phyloP scores from a whole-genome alignment of 2,797 vertebrate species.

The Pterois miles region DNA sequence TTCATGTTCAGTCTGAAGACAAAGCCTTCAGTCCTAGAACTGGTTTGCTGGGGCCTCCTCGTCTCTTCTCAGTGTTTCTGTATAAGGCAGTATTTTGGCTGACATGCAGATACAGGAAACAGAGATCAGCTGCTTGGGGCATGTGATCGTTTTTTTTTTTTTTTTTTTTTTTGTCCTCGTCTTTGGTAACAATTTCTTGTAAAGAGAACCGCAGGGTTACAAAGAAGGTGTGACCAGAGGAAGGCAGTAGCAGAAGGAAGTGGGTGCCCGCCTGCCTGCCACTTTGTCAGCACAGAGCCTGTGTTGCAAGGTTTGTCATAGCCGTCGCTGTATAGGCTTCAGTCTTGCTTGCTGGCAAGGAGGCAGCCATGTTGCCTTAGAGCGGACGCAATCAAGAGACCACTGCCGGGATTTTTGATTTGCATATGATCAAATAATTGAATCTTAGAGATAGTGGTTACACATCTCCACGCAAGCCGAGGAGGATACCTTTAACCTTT shows the following conservation, averaged over 20 bases:
- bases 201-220: constrained; percentile 80
- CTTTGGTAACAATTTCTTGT: constrained; percentile 84
- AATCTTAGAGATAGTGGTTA: not conserved
- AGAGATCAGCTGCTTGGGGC: constrained; percentile 81
- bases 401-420: not conserved
- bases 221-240: constrained; percentile 77
- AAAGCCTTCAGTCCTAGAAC: constrained; percentile 61
- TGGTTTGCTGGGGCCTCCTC: constrained; percentile 57
- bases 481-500: not conserved
- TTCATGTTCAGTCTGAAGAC: constrained; percentile 46
- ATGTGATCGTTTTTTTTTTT: constrained; percentile 62
- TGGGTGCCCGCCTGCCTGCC: constrained; percentile 69
- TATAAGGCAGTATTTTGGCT: constrained; percentile 80
- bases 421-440: constrained; percentile 13
- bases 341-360: constrained; percentile 12
- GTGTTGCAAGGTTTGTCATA: constrained; percentile 75
- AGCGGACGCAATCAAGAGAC: not conserved
- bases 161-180: constrained; percentile 72
- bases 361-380: constrained; percentile 36
- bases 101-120: constrained; percentile 82
- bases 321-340: constrained; percentile 2
- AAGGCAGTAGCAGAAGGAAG: constrained; percentile 81
- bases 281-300: constrained; percentile 67
- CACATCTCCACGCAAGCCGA: not conserved
- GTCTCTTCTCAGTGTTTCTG: constrained; percentile 60